Base-by-base conservation (phyloP, 2,797 vertebrate genomes). In the Syngnathus rostellatus region DNA sequence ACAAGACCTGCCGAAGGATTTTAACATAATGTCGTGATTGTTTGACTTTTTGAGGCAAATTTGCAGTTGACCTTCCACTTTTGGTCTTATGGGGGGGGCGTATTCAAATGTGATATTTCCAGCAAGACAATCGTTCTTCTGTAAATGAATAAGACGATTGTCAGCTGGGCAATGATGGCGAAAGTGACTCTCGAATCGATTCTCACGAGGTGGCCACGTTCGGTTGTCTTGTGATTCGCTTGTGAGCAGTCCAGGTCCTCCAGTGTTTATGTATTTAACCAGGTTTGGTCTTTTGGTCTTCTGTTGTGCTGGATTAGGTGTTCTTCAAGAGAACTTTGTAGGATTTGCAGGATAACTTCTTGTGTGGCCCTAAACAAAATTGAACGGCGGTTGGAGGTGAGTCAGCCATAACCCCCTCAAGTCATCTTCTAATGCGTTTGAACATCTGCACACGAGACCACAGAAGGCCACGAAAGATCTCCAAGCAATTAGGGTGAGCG, bases 391-490 rank as follows among this genome's bases (percentile, higher is more conserved):
- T 23, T 45, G 5, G 60, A 25, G 9, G 38, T 66, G 63, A 71
- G 46, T 72, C 63, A 66, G 54, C 69, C 65, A 50, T 8, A 46
- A 76, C 51, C 1, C 63, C 54, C 41, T 63, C 6, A 19, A 71
- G 67, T 71, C 46, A 48, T 51, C 23, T 39, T 71, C 64, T 40
- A 64, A 67, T 77, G 70, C 65, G 66, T 59, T 81, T 82, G 62
- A 23, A 73, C 45, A 50, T 38, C 81, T 71, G 79, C 40, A 71
- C 81, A 72, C 83, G 65, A 66, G 66, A 68, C 57, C 43, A 46
- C 74, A 70, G 40, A 68, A 71, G 50, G 50, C 48, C 63, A 78
- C 69, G 43, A 79, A 71, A 71, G 78, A 60, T 17, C 19, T 19
- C 54, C 23, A 40, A 65, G 12, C 38, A 39, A 50, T 64, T 16